These are phyloP conservation scores for Dicentrarchus labrax DNA, from an alignment of 2,113 vertebrate species.

Conservation along the genomic window DNA sequence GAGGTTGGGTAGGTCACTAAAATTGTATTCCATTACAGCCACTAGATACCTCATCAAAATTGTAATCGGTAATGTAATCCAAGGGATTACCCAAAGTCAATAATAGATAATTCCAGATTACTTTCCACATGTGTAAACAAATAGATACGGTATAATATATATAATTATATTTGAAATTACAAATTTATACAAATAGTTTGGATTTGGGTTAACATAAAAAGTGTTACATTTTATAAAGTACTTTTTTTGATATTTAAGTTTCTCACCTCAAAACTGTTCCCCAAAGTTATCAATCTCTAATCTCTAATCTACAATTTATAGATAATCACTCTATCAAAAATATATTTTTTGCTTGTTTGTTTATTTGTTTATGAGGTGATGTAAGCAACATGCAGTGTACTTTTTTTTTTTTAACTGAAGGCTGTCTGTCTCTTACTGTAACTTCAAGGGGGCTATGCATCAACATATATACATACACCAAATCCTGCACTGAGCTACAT, in stretches of 20 bases:
- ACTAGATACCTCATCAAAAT: slow-evolving; percentile 63
- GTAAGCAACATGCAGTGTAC: neutral
- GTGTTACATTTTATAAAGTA: neutral
- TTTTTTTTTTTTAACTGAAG: neutral
- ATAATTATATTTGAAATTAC: neutral
- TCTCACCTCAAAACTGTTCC: neutral
- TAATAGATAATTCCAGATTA: slow-evolving; percentile 44
- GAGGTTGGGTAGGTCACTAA: slow-evolving; percentile 38
- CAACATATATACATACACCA: neutral
- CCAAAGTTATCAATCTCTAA: neutral
- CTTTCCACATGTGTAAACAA: slow-evolving; percentile 13
- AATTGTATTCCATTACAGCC: slow-evolving; percentile 57
- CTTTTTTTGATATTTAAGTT: neutral
- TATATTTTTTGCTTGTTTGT: neutral
- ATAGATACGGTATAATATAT: neutral
- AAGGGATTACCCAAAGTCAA: slow-evolving; percentile 49
- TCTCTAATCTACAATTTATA: neutral
- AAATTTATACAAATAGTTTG: neutral
- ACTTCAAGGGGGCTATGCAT: neutral
- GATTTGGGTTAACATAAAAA: neutral
- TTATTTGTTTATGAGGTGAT: neutral
- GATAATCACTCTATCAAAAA: neutral
- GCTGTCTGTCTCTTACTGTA: neutral
- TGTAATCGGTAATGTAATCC: slow-evolving; percentile 64
- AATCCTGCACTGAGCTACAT: neutral